phyloP scores from a whole-genome alignment of 2,113 vertebrate species.

The Anolis sagrei region DNA sequence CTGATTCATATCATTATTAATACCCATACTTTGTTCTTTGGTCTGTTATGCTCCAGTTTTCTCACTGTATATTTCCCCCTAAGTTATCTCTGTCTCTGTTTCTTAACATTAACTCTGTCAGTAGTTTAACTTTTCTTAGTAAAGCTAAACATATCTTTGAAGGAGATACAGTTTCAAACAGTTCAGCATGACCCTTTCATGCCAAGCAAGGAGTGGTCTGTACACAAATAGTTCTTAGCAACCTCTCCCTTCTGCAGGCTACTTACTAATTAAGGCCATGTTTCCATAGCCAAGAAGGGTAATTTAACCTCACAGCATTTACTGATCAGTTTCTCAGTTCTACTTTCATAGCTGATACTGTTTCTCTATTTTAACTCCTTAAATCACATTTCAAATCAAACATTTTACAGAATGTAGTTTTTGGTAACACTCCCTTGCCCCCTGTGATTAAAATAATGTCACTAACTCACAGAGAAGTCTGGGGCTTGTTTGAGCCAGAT shows the following conservation, averaged over 20 bases:
- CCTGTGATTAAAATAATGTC: background rate
- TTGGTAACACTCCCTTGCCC: background rate
- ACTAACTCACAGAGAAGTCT: background rate
- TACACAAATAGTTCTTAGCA: conserved; percentile 10
- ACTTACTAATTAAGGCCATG: conserved; percentile 18
- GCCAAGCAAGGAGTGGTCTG: background rate
- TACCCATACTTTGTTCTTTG: background rate
- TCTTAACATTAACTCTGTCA: conserved; percentile 23
- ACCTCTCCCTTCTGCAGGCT: background rate
- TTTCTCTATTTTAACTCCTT: background rate
- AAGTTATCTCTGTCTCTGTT: background rate
- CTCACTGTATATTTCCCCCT: background rate
- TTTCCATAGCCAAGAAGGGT: conserved; percentile 13
- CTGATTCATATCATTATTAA: background rate
- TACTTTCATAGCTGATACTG: background rate
- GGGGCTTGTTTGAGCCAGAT: no score
- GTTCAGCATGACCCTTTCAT: background rate
- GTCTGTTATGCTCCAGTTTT: background rate
- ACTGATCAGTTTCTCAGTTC: background rate
- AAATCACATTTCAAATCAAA: background rate
- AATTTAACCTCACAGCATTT: conserved; percentile 14
- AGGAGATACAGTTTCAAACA: background rate
- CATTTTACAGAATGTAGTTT: background rate
- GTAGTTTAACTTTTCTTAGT: background rate
- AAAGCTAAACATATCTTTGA: conserved; percentile 11